Evolutionary conservation across 2,113 vertebrate genomes (phyloP).

Genomic region (Emydura subglobosa): DNA sequence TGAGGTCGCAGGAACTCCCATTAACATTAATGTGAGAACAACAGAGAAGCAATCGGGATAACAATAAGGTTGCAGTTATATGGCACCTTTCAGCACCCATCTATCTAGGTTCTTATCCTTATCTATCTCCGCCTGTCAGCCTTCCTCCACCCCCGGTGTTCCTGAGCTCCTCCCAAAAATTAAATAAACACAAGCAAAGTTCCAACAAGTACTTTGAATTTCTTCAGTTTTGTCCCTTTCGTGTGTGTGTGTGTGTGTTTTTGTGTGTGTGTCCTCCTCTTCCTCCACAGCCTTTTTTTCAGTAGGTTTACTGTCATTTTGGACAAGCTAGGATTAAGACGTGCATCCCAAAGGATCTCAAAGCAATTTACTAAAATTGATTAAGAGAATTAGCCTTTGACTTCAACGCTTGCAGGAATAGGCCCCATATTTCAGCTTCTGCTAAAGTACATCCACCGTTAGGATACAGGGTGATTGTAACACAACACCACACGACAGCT

Average conservation of each 20-base stretch:
- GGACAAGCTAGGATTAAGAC: not conserved
- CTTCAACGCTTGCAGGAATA: not conserved
- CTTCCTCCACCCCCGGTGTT: no score
- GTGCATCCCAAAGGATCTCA: not conserved
- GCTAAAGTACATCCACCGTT: not conserved
- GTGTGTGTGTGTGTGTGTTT: not conserved
- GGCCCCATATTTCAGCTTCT: not conserved
- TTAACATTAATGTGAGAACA: not conserved
- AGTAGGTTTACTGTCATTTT: not conserved
- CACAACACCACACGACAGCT: not conserved
- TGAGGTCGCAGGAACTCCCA: not conserved
- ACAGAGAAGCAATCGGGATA: not conserved
- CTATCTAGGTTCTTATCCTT: not conserved
- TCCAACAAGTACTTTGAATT: not conserved
- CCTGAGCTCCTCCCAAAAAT: not conserved
- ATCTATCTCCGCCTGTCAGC: no score
- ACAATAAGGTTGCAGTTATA: not conserved
- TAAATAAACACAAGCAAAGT: not conserved
- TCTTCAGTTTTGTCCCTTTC: not conserved
- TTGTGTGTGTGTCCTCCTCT: not conserved
- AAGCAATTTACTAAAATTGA: not conserved
- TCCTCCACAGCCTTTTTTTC: not conserved
- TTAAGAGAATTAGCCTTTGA: not conserved
- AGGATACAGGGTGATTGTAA: not conserved
- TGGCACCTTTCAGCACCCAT: not conserved